A percentile compares a stretch with the other conserved stretches of the same genome.
These are phyloP conservation scores for Phoenoteleia sp. DNA, from an alignment of 2,888 invertebrate genomes.

Conservation along the genomic window DNA sequence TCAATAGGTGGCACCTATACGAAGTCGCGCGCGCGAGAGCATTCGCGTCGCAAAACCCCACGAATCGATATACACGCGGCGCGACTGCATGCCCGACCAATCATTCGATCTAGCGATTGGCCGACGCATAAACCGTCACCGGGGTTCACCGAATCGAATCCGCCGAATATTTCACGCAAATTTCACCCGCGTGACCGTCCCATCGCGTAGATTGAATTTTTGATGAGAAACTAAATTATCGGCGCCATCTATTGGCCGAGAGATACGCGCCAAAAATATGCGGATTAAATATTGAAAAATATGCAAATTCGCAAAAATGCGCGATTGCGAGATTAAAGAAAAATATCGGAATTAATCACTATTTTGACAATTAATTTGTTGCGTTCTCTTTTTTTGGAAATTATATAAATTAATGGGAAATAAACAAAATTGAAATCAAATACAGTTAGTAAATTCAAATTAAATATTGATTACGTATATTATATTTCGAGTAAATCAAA, in stretches of 20 bases:
- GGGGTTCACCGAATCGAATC: conserved; percentile 56
- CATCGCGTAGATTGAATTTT: conserved; percentile 68
- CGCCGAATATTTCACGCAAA: conserved; percentile 71
- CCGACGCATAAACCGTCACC: conserved; percentile 63
- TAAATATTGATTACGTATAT: too few relatives aligned
- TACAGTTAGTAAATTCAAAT: too few relatives aligned
- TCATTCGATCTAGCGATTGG: conserved; percentile 69
- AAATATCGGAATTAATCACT: too few relatives aligned
- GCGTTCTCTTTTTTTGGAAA: too few relatives aligned
- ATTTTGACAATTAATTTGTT: too few relatives aligned
- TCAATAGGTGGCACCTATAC: conserved; percentile 76
- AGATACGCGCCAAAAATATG: neutral
- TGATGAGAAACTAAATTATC: conserved; percentile 62
- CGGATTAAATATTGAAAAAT: conserved; percentile 54
- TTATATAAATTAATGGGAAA: too few relatives aligned
- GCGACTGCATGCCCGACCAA: conserved; percentile 61
- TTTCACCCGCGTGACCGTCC: conserved; percentile 56
- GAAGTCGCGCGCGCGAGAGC: conserved; percentile 34
- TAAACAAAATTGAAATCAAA: too few relatives aligned
- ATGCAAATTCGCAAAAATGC: conserved; percentile 31
- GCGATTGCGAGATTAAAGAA: neutral
- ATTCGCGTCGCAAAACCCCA: conserved; percentile 34
- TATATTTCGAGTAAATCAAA: too few relatives aligned
- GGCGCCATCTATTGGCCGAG: conserved; percentile 50
- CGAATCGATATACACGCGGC: conserved; percentile 67